Percentiles rank a stretch among this genome's conserved stretches.
phyloP scores from a whole-genome alignment of 2,797 vertebrate genomes.

The Mormyrops attenuatus region DNA sequence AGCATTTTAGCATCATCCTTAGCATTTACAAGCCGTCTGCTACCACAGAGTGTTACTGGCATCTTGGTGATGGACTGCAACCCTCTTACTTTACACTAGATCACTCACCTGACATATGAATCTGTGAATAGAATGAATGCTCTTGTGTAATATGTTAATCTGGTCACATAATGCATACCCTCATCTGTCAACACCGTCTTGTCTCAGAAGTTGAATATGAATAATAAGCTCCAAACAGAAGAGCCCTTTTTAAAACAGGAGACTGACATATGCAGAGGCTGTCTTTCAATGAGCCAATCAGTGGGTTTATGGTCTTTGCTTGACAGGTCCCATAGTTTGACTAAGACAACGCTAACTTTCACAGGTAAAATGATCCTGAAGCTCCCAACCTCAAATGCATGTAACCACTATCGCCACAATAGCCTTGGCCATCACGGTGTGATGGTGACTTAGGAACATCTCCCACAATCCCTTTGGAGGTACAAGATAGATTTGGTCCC shows the following conservation, averaged over 20 bases:
- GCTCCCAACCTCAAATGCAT: not conserved
- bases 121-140: not conserved
- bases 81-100: not conserved
- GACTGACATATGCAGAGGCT: not conserved
- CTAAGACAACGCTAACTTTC: not conserved
- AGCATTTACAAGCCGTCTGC: conserved; percentile 56
- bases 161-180: not conserved
- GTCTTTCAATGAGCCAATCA: not conserved
- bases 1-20: conserved; percentile 60
- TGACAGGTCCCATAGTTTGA: conserved; percentile 8
- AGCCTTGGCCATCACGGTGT: not conserved
- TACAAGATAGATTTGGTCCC: conserved; percentile 75
- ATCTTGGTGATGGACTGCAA: not conserved
- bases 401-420: not conserved
- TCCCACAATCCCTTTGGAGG: conserved; percentile 41
- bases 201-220: not conserved
- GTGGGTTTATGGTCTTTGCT: not conserved
- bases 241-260: conserved; percentile 18
- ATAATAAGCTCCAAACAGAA: not conserved
- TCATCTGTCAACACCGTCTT: not conserved
- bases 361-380: not conserved
- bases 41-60: conserved; percentile 12
- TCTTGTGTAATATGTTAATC: not conserved
- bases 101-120: not conserved
- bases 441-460: not conserved